phyloP scores from a whole-genome alignment of 2,888 invertebrate genomes.

The Oligia fasciuncula region DNA sequence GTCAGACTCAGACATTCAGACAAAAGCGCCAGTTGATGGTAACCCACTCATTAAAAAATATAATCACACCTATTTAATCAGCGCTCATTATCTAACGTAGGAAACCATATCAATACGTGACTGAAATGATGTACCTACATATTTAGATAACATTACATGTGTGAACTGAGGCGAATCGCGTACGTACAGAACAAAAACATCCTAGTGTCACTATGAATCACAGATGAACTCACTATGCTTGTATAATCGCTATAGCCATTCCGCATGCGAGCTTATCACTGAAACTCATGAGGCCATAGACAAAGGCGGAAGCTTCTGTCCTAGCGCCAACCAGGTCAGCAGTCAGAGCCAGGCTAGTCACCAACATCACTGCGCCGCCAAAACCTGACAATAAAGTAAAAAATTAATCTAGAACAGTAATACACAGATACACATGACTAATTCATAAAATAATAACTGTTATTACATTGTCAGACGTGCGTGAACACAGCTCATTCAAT shows the following conservation, averaged over 20 bases:
- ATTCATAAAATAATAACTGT: slow-evolving; percentile 13
- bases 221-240: slow-evolving; percentile 91
- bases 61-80: neutral
- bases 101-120: slow-evolving; percentile 23
- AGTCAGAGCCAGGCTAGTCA: slow-evolving; percentile 96
- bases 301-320: slow-evolving; percentile 96
- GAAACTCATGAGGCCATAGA: slow-evolving; percentile 98
- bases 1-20: too few relatives aligned
- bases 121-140: neutral
- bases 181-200: neutral
- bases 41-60: neutral
- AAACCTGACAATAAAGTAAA: slow-evolving; percentile 88
- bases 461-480: slow-evolving; percentile 21
- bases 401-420: neutral
- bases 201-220: slow-evolving; percentile 33
- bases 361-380: slow-evolving; percentile 95
- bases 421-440: slow-evolving; percentile 19
- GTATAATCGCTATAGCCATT: slow-evolving; percentile 94
- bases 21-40: neutral
- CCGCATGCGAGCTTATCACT: slow-evolving; percentile 97
- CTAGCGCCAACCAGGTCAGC: slow-evolving; percentile 96
- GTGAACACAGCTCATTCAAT: slow-evolving; percentile 31
- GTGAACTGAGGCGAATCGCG: neutral
- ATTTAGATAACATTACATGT: slow-evolving; percentile 13
- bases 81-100: neutral